Evolutionary conservation across 2,113 vertebrate genomes (phyloP).

Genomic region (Prunella himalayana): DNA sequence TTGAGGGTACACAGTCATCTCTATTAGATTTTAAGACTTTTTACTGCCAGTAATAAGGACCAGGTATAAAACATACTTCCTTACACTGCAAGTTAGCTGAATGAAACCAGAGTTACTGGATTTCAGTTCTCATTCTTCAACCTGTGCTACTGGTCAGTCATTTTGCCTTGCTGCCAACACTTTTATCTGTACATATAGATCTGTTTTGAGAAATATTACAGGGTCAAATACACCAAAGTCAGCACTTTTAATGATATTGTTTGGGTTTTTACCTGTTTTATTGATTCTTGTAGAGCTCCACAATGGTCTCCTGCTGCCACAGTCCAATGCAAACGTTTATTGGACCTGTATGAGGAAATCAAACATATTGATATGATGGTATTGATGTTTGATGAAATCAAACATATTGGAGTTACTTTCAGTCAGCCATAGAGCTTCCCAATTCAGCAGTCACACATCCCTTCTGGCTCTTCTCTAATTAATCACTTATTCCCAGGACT

Average conservation of each 20-base stretch:
- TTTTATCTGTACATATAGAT: neutral
- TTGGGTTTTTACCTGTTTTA: neutral
- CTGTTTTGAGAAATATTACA: neutral
- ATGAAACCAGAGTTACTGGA: neutral
- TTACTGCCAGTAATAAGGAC: neutral
- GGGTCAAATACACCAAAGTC: neutral
- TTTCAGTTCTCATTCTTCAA: neutral
- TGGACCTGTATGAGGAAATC: neutral
- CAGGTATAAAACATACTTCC: neutral
- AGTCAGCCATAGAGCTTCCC: neutral
- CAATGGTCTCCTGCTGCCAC: neutral
- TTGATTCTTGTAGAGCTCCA: neutral
- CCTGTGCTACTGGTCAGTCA: neutral
- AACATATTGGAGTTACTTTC: neutral
- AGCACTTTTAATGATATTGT: neutral
- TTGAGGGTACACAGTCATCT: neutral
- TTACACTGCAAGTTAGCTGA: neutral
- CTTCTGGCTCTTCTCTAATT: constrained; percentile 10
- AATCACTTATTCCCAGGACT: neutral
- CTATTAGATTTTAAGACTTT: neutral
- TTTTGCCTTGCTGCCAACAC: neutral
- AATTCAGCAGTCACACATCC: neutral
- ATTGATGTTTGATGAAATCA: neutral
- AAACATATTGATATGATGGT: neutral
- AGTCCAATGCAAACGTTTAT: neutral